Evolutionary conservation across 2,797 vertebrate species (phyloP).

Genomic region (Lerista edwardsae): DNA sequence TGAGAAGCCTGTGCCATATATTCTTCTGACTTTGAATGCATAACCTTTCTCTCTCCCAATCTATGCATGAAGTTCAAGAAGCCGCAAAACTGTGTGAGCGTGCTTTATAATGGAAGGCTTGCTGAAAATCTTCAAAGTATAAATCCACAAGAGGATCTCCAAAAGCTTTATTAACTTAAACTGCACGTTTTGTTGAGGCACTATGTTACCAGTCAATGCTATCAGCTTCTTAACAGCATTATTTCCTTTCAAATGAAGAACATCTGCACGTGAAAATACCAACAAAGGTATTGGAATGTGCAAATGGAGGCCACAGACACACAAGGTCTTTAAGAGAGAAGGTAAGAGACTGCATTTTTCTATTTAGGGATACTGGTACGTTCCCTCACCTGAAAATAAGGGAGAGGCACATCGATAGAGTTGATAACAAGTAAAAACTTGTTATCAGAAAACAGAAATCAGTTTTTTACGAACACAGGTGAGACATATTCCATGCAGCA

Average conservation of each 20-base stretch:
- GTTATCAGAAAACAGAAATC: neutral
- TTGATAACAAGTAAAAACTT: neutral
- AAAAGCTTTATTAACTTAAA: neutral
- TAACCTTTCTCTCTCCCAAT: neutral
- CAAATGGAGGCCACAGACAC: neutral
- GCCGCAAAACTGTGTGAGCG: neutral
- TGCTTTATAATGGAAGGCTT: slow-evolving; percentile 7
- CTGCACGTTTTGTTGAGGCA: neutral
- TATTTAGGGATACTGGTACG: neutral
- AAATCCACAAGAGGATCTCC: neutral
- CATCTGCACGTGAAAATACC: neutral
- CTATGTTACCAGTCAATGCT: neutral
- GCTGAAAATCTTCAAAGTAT: neutral
- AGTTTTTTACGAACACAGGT: neutral
- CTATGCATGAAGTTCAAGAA: neutral
- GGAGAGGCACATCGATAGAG: neutral
- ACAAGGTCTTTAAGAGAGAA: neutral
- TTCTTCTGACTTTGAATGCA: neutral
- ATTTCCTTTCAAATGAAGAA: neutral
- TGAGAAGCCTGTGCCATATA: rapidly evolving
- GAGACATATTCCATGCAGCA: neutral
- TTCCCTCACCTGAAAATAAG: neutral
- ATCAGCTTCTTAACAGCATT: neutral
- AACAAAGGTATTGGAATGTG: neutral
- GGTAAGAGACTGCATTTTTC: neutral